Base-by-base conservation (phyloP, 23 tunicate genomes). In the Pegea sp. region DNA sequence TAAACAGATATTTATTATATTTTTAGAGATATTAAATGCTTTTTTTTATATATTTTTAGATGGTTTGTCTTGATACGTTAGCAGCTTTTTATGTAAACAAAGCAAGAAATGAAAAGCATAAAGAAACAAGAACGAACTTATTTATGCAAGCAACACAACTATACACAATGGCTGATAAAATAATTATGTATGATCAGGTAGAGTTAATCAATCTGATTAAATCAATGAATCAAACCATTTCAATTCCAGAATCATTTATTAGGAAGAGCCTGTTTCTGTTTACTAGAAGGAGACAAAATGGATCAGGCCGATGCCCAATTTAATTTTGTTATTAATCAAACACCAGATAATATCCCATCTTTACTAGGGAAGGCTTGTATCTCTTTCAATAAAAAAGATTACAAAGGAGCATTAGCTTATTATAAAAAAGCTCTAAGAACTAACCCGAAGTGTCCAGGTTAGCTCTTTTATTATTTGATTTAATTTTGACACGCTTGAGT, bases 251-350 rank as follows among this genome's bases (percentile, higher is more conserved):
- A 76, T 62, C 97, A 88, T 66, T 48, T 88, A 43, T 66, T 88
- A 7, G 97, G 97, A n/a, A 90, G 97, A 2, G 97, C 97, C 23
- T 88, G 97, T 49, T 88, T 88, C 57, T 88, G 97, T 34, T 55
- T 88, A 61, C 70, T 88, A 42, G 98, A 89, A 44, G 98, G 98
- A 2, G 90, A 89, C 70, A 77, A 89, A 53, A 62, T 89, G 71
- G 98, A 89, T 64, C 98, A 89, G 51, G 98, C 98, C 20, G 98
- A 89, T 58, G 88, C 88, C 31, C 98, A 89, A 66, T 89, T 89
- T 42, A 89, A 89, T 58, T 89, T 89, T 58, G 98, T 89, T 3
- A 61, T 89, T 65, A 71, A 89, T 31, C 98, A 89, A 33, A 60
- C 77, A 25, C 98, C 98, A 20, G 88, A 89, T 53, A 76, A 77